Evolutionary conservation across 2,113 vertebrate species (phyloP), one percentile per base, ranked within the genome.

Genomic region (Leptodactylus fuscus): DNA sequence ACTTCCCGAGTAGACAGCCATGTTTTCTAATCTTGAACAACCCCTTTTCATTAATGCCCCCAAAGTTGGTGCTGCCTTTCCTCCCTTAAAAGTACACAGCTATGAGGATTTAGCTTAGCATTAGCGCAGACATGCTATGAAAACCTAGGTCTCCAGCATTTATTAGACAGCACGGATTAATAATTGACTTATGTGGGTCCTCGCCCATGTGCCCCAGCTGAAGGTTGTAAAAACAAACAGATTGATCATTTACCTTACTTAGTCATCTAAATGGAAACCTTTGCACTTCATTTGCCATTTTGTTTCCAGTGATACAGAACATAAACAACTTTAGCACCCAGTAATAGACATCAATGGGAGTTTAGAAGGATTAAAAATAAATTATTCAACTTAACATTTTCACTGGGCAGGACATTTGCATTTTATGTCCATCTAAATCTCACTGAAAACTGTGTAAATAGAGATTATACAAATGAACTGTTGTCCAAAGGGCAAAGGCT

Each of bases 211-310:
- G 48, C 80, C 7, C 58, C 85, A 89, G 87, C 79, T 53, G 38
- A 38, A 87, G 9, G 46, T 60, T 76, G 79, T 44, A 34, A 86
- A 88, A 91, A 51, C 75, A 90, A 87, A 90, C 0, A 87, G 9
- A 81, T 87, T 90, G 88, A 90, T 91, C 86, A 90, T 91, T 91
- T 89, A 89, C 85, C 80, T 67, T 76, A 24, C 69, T 41, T 55
- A 88, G 5, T 48, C 70, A 83, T 29, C 24, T 51, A n/a, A 78
- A 69, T 53, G 36, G 11, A 84, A 87, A 89, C 89, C 85, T 89
- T 85, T 89, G 87, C 88, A 87, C 84, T 87, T 20, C 46, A 32
- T 13, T 36, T 51, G 20, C 60, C 51, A 38, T 32, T 15, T 4
- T 36, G n/a, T 78, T n/a, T n/a, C 34, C 75, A 58, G 18, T 12